A percentile compares a stretch with the other conserved stretches of the same genome.
These are phyloP conservation scores for Xenopus laevis DNA, from an alignment of 2,113 vertebrate species.

Conservation along the genomic window DNA sequence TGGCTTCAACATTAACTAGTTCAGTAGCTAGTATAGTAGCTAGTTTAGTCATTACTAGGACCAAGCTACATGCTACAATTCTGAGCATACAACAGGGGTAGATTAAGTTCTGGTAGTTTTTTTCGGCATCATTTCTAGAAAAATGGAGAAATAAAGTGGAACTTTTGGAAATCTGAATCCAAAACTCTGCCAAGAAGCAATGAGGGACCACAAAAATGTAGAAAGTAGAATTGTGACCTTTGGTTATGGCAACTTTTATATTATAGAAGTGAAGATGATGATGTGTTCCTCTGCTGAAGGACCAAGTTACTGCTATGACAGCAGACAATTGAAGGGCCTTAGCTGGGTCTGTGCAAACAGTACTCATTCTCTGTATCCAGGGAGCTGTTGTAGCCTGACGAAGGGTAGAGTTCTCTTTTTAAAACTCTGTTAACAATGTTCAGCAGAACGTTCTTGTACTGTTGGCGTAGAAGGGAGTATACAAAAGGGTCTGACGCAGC, in stretches of 20 bases:
- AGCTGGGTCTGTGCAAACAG: constrained; percentile 60
- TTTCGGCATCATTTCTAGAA: too few species aligned
- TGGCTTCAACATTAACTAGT: too few species aligned
- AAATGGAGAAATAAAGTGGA: too few species aligned
- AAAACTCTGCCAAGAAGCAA: too few species aligned
- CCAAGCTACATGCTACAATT: too few species aligned
- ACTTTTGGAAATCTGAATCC: too few species aligned
- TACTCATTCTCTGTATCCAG: constrained; percentile 67
- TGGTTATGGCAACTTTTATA: constrained; percentile 1
- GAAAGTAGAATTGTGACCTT: not conserved
- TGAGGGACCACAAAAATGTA: too few species aligned
- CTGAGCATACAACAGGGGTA: too few species aligned
- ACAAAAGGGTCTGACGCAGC: constrained; percentile 70
- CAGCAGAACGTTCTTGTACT: constrained; percentile 71
- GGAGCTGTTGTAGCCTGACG: constrained; percentile 67
- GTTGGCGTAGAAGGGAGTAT: constrained; percentile 70
- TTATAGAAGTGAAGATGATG: not conserved
- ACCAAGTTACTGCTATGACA: not conserved
- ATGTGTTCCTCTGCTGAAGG: not conserved
- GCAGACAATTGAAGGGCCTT: constrained; percentile 23
- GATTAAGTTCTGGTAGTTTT: too few species aligned
- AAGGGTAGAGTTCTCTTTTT: constrained; percentile 61
- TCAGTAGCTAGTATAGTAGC: too few species aligned
- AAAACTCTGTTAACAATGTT: constrained; percentile 61
- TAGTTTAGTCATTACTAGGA: too few species aligned